Conservation (phyloP, 2,888 invertebrate genomes). For the Ichneumon xanthorius region DNA sequence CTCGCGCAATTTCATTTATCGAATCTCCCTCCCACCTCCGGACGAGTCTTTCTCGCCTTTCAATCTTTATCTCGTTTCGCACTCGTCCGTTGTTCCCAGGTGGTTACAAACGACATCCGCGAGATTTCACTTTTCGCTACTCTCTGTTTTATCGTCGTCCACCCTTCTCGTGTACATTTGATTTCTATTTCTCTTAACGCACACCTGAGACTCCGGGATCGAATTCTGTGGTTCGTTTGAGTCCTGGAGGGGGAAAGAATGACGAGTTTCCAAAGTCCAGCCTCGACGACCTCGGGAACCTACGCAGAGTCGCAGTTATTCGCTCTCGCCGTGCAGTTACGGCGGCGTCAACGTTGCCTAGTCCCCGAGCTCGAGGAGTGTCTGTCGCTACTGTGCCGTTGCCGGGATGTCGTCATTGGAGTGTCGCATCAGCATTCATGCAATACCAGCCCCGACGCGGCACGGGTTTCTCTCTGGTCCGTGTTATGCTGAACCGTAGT, state of each 20-base stretch:
- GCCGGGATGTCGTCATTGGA: constrained; percentile 39
- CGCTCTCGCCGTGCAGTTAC: background rate
- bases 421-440: constrained; percentile 66
- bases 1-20: constrained; percentile 51
- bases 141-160: constrained; percentile 4
- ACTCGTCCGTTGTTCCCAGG: constrained; percentile 25
- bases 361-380: background rate
- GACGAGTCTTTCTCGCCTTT: constrained; percentile 33
- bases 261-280: constrained; percentile 3
- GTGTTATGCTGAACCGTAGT: constrained; percentile 39
- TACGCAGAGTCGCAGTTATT: constrained; percentile 19
- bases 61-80: constrained; percentile 12
- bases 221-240: constrained; percentile 41
- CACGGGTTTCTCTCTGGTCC: constrained; percentile 27
- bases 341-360: background rate
- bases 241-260: background rate
- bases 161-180: background rate
- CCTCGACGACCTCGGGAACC: constrained; percentile 8
- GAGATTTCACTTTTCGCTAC: constrained; percentile 30
- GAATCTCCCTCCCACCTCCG: constrained; percentile 17
- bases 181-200: background rate
- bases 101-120: background rate
- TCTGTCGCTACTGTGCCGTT: background rate
- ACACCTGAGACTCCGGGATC: constrained; percentile 25
- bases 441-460: constrained; percentile 25